These are phyloP conservation scores for Ceyx melanurus DNA, from an alignment of 2,113 vertebrate species.

Conservation along the genomic window DNA sequence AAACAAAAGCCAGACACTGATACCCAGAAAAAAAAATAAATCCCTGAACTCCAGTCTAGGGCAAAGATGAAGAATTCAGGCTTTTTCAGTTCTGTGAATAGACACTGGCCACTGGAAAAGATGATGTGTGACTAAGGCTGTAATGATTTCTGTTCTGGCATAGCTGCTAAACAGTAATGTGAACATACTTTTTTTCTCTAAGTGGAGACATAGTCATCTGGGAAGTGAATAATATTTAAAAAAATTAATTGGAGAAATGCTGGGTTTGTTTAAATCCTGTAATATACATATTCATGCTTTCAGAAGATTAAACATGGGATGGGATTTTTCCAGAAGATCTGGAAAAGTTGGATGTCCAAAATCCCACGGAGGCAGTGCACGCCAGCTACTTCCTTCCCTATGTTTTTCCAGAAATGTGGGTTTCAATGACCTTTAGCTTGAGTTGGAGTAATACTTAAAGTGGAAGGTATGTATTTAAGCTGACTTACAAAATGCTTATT, in stretches of 20 bases:
- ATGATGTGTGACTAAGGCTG: constrained; percentile 38
- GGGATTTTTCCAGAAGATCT: background rate
- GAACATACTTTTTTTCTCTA: background rate
- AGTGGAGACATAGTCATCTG: background rate
- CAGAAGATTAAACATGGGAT: background rate
- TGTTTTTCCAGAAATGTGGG: background rate
- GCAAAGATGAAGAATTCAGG: constrained; percentile 73
- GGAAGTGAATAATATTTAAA: background rate
- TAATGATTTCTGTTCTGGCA: constrained; percentile 1
- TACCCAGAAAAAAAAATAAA: constrained; percentile 64
- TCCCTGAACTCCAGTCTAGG: constrained; percentile 73
- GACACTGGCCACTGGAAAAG: constrained; percentile 63
- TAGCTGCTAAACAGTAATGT: constrained; percentile 17
- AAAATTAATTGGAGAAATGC: background rate
- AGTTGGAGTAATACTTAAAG: background rate
- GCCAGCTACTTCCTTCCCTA: background rate
- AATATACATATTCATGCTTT: background rate
- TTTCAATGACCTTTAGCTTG: background rate
- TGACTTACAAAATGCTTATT: background rate
- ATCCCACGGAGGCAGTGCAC: background rate
- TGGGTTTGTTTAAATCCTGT: background rate
- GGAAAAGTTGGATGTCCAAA: background rate
- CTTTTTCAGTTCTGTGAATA: constrained; percentile 67
- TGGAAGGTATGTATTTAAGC: background rate
- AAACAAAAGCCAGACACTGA: constrained; percentile 74